Base-by-base conservation (phyloP, 1,140 invertebrate genomes). In the Drosophila kohkoa region DNA sequence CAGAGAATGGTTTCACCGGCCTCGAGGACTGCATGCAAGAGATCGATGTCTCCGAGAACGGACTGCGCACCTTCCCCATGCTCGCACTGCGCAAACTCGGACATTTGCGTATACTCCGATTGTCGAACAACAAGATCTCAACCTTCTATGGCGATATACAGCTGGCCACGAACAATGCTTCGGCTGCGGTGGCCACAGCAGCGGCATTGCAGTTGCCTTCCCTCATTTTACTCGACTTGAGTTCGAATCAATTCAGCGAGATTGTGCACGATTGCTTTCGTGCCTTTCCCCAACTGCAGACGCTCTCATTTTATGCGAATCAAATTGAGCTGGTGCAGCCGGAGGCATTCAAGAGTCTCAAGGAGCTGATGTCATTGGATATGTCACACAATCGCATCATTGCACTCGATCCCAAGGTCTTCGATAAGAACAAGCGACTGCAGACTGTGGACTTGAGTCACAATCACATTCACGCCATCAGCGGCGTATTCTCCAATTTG, bases 341-440 rank as follows among this genome's bases (percentile, higher is more conserved):
- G 73, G 94, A 96, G 79, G 95, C 96, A 3, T 98, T 98, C 85
- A 92, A 94, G 46, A 95, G 95, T 1, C 92, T 98, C 49, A 93
- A 93, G 59, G 94, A 96, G 74, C 93, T 98, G 6, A 96, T 98
- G 93, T 96, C 96, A 1, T 93, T 98, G 68, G 97, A 98, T 93
- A 94, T 98, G 72, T 97, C 97, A 90, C 96, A 97, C 91, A 98
- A 98, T 91, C 96, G 96, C 92, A 96, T 98, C 48, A 95, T 96
- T 1, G 94, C 94, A 67, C 93, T 97, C 64, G 95, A 96, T 64
- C 91, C 95, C 51, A 94, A 94, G 48, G 96, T 95, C 1, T 98
- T 98, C 92, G 94, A 95, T 78, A 93, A 93, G 49, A 97, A 98
- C 88, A 94, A 95, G 63, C 95, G 95, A 46, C 93, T 98, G 52